phyloP scores from a whole-genome alignment of 2,113 vertebrate species.

The Pogona vitticeps region DNA sequence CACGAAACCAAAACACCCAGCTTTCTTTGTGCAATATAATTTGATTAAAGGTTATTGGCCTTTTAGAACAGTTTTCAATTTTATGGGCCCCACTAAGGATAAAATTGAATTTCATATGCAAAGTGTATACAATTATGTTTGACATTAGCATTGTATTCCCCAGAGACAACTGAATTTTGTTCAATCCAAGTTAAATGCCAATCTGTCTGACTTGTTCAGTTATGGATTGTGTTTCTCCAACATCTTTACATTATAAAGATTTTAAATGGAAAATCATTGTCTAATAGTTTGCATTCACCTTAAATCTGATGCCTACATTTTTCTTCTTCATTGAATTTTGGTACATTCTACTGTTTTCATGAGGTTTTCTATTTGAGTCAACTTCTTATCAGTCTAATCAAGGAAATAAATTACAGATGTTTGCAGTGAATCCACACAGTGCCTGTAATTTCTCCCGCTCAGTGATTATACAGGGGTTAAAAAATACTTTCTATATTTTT shows the following conservation, averaged over 20 bases:
- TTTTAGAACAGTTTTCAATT: constrained; percentile 66
- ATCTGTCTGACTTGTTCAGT: constrained; percentile 62
- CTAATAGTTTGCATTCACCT: constrained; percentile 61
- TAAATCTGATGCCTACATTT: constrained; percentile 45
- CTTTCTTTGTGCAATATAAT: constrained; percentile 52
- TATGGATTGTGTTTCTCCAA: constrained; percentile 64
- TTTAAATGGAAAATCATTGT: constrained; percentile 61
- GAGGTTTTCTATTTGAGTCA: constrained; percentile 62
- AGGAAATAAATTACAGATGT: constrained; percentile 69
- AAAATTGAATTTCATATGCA: constrained; percentile 69
- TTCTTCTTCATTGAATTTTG: constrained; percentile 38
- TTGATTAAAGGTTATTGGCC: constrained; percentile 67
- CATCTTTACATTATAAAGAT: constrained; percentile 60
- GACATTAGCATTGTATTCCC: constrained; percentile 69
- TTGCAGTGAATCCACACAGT: constrained; percentile 69
- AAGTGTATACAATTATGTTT: constrained; percentile 66
- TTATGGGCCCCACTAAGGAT: constrained; percentile 63
- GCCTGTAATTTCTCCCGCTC: constrained; percentile 45
- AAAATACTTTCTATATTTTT: constrained; percentile 12
- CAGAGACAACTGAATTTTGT: constrained; percentile 67
- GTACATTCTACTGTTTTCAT: constrained; percentile 60
- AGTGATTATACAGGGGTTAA: constrained; percentile 45
- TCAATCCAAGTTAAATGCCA: constrained; percentile 63
- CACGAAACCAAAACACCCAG: constrained; percentile 51
- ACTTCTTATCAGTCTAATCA: constrained; percentile 62